Conservation (phyloP, 2,113 vertebrate species). For the Globicephala melas region DNA sequence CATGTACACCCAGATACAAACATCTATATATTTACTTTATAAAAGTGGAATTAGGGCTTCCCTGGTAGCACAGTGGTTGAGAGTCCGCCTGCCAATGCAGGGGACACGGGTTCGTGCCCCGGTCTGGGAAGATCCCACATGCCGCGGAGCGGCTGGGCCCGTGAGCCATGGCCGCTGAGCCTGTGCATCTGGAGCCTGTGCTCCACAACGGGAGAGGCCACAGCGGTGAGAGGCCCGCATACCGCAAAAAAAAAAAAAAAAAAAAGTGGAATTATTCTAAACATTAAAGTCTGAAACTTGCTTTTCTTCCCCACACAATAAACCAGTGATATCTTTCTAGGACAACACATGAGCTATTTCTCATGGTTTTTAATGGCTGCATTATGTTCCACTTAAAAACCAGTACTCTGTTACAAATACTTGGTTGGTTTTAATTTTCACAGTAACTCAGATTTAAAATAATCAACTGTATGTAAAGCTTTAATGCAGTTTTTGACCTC, state of each 20-base stretch:
- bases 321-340: background rate
- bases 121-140: too few species aligned
- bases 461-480: background rate
- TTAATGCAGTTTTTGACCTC: constrained; percentile 20
- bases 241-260: too few species aligned
- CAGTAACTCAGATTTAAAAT: background rate
- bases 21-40: background rate
- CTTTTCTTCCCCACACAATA: background rate
- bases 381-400: background rate
- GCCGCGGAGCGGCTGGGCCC: too few species aligned
- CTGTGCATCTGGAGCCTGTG: too few species aligned
- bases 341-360: background rate
- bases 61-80: too few species aligned
- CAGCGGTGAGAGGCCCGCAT: too few species aligned
- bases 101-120: too few species aligned
- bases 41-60: background rate
- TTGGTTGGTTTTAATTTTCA: constrained; percentile 11
- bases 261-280: background rate
- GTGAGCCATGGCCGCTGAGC: too few species aligned
- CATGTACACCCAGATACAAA: background rate
- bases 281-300: background rate
- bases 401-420: background rate
- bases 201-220: too few species aligned
- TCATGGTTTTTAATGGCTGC: background rate
- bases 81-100: too few species aligned